Conservation (phyloP, 2,888 invertebrate species). For the Epsilonema sp. region DNA sequence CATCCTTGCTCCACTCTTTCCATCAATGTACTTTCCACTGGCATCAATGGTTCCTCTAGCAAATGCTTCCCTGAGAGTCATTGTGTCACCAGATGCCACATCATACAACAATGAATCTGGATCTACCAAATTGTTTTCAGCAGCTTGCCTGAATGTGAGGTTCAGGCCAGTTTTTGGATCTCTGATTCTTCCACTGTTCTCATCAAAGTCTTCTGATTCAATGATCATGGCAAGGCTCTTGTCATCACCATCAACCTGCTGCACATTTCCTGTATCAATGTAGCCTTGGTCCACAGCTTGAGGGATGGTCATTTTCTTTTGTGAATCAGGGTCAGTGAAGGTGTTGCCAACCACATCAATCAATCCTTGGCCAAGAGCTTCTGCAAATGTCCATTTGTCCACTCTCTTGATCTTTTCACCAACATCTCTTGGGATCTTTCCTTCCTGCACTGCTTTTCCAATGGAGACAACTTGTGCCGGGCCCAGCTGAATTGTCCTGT, state of each 20-base stretch:
- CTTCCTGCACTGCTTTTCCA: conserved; percentile 23
- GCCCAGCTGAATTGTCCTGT: conserved; percentile 21
- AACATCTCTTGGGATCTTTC: conserved; percentile 24
- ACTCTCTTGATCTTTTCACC: conserved; percentile 21
- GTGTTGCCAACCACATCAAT: conserved; percentile 48
- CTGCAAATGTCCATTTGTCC: conserved; percentile 44
- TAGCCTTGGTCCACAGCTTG: conserved; percentile 58
- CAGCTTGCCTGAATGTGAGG: conserved; percentile 59
- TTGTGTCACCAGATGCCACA: conserved; percentile 45
- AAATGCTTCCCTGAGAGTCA: conserved; percentile 53
- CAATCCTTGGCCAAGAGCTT: conserved; percentile 55
- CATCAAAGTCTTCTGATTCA: conserved; percentile 42
- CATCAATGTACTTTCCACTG: conserved; percentile 34
- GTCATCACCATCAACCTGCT: conserved; percentile 50
- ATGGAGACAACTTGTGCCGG: conserved; percentile 21
- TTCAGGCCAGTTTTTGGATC: conserved; percentile 63
- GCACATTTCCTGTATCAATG: conserved; percentile 49
- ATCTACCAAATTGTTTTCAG: conserved; percentile 47
- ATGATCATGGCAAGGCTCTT: conserved; percentile 51
- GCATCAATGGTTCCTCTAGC: conserved; percentile 48
- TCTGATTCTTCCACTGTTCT: conserved; percentile 46
- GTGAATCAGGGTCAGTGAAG: conserved; percentile 52
- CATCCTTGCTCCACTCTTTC: conserved; percentile 42
- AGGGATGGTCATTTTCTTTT: conserved; percentile 55
- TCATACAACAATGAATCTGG: conserved; percentile 50